Conservation (phyloP, 2,113 vertebrate species). For the Atrichornis clamosus region DNA sequence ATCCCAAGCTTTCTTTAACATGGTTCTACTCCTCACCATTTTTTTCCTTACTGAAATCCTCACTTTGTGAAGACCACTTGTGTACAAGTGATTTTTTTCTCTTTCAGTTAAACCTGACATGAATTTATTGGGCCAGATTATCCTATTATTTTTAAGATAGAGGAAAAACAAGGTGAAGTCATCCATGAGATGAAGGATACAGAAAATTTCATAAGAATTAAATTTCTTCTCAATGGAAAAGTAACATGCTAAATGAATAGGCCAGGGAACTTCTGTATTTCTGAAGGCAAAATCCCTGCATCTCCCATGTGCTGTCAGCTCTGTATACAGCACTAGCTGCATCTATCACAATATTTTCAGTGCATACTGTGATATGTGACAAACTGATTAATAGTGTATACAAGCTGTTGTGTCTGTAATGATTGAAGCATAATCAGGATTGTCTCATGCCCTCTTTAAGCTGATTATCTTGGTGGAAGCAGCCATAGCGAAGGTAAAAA, state of each 20-base stretch:
- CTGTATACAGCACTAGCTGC: background rate
- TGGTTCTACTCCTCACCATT: background rate
- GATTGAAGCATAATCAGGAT: background rate
- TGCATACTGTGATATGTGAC: background rate
- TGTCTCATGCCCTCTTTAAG: background rate
- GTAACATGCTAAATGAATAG: background rate
- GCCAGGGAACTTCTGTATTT: background rate
- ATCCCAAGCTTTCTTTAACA: background rate
- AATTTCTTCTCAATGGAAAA: background rate
- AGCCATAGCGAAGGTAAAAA: background rate
- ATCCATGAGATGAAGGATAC: background rate
- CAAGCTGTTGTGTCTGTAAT: slow-evolving; percentile 21
- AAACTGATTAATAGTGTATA: slow-evolving; percentile 45
- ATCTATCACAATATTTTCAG: slow-evolving; percentile 49
- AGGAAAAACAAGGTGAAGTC: background rate
- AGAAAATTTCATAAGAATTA: background rate
- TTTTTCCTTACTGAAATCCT: background rate
- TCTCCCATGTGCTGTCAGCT: slow-evolving; percentile 23
- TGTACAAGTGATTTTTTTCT: background rate
- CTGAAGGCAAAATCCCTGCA: background rate
- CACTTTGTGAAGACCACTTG: background rate
- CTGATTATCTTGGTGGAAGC: background rate
- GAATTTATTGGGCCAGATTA: background rate
- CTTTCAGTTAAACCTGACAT: background rate
- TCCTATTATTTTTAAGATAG: background rate